Evolutionary conservation across 2,797 vertebrate genomes (phyloP).

Genomic region (Lacerta agilis): DNA sequence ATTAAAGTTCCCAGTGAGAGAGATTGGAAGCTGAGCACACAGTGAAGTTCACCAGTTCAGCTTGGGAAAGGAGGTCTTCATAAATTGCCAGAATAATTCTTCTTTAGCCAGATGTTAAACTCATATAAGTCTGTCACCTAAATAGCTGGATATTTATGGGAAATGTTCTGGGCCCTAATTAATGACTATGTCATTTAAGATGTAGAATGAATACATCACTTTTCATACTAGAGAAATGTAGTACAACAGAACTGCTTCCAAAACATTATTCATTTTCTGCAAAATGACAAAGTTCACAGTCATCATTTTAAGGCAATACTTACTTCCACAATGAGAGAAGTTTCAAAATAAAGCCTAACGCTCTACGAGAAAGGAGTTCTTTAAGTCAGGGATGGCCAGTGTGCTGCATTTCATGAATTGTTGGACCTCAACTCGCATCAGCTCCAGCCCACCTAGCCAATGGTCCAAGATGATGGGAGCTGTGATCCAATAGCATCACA

Average conservation of each 20-base stretch:
- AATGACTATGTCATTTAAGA: background rate
- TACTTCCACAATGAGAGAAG: background rate
- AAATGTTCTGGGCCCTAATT: background rate
- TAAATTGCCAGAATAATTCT: background rate
- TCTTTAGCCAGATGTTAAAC: background rate
- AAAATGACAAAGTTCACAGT: background rate
- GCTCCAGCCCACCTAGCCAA: too few relatives aligned
- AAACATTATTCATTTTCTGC: background rate
- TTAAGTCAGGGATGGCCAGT: background rate
- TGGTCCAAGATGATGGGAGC: too few relatives aligned
- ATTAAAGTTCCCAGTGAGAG: background rate
- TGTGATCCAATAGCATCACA: too few relatives aligned
- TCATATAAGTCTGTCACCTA: background rate
- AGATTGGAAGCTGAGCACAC: background rate
- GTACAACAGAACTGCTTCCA: background rate
- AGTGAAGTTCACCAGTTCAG: constrained; percentile 17
- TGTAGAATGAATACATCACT: background rate
- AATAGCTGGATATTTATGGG: background rate
- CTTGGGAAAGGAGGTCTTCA: background rate
- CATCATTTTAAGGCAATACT: background rate
- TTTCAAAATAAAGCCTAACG: background rate
- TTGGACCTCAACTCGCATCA: too few relatives aligned
- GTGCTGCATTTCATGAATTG: too few relatives aligned
- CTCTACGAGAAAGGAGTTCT: too few relatives aligned
- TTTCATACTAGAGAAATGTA: constrained; percentile 5